Evolutionary conservation across 1,140 invertebrate genomes (phyloP), one percentile per base, ranked within the genome.

Genomic region (Diploscapter pachys): DNA sequence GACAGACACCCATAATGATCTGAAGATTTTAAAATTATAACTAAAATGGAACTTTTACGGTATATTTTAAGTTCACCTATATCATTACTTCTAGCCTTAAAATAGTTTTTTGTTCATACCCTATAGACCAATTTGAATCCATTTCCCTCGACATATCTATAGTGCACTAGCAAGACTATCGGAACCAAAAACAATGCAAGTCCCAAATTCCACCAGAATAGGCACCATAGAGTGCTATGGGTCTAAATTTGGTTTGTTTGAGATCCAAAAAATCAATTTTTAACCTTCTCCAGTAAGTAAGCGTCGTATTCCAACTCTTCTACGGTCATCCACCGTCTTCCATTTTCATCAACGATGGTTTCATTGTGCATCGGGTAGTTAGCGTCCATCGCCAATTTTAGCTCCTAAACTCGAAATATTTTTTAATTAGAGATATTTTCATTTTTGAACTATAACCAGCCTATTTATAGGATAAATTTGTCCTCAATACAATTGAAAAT

Each of bases 211-310:
- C 65, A 66, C n/a, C 61, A 67, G 71, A 72, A 72, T 3, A 78
- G 53, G 54, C 72, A 71, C 77, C 77, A 78, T 8, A 78, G 56
- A 2, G 77, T 78, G 6, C 71, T 72, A 54, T 77, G 62, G 8
- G 73, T 78, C 77, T 78, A 52, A 5, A 78, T 75, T n/a, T 31
- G 0, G n/a, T 13, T 52, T 65, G 8, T 5, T 51, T 54, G 9
- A 62, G 57, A 71, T 6, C 4, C 68, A 51, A 52, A 71, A 62
- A 56, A 75, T 3, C 5, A 51, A 8, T 71, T 53, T 50, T 49
- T 31, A 31, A 76, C 75, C 69, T 76, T 72, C 5, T 54, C 51
- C 31, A 69, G 57, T 4, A 72, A 31, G n/a, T 76, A 61, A 4
- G 75, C 62, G 53, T 76, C 71, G 9, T 62, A 63, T 49, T 72